phyloP scores from a whole-genome alignment of 2,888 invertebrate species.

The Carterocephalus palaemon region DNA sequence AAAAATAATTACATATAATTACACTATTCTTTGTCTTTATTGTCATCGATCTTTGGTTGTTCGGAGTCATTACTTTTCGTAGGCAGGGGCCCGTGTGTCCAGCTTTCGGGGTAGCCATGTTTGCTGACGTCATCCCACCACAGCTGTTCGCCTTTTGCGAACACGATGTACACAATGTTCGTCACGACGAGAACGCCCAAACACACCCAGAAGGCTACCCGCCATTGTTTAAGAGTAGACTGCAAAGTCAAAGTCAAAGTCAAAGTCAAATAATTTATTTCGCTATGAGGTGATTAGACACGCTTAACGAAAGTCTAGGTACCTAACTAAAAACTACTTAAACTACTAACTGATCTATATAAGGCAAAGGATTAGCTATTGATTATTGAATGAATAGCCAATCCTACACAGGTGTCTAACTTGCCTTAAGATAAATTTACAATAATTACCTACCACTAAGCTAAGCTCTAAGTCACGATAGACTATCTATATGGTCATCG shows the following conservation, averaged over 20 bases:
- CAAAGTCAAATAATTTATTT: no score
- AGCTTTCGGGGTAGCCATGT: constrained; percentile 62
- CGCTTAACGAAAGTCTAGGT: no score
- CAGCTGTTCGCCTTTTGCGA: constrained; percentile 86
- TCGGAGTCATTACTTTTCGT: constrained; percentile 48
- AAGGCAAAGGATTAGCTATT: no score
- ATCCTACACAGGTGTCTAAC: no score
- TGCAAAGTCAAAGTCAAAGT: constrained; percentile 47
- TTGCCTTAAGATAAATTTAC: no score
- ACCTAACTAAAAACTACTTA: no score
- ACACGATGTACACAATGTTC: constrained; percentile 83
- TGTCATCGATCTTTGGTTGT: constrained; percentile 36
- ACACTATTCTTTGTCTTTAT: constrained; percentile 37
- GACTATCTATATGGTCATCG: no score
- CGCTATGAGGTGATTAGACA: no score
- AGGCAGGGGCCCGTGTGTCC: constrained; percentile 64
- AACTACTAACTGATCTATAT: no score
- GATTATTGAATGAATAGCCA: no score
- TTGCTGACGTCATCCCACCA: constrained; percentile 84
- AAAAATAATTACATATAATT: constrained; percentile 1
- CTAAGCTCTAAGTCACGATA: no score
- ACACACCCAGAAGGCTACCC: constrained; percentile 88
- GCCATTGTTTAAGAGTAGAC: constrained; percentile 84
- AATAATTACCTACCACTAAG: no score
- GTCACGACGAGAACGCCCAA: constrained; percentile 82